These are phyloP conservation scores for Protobothrops mucrosquamatus DNA, from an alignment of 2,113 vertebrate species.

Conservation along the genomic window DNA sequence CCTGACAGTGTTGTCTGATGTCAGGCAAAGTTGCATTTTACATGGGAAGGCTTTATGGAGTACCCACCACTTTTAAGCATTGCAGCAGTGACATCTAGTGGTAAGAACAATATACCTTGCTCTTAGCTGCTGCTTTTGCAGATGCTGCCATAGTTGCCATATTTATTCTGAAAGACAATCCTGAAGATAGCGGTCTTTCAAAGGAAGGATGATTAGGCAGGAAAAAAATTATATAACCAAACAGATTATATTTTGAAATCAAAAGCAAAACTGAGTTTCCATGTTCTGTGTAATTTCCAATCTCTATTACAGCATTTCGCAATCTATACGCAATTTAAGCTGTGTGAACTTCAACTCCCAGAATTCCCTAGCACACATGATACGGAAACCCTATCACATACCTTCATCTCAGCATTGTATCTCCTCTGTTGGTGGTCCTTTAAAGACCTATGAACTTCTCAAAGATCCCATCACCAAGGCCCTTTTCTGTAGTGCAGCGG, in stretches of 20 bases:
- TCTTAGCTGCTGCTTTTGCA: neutral
- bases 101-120: slow-evolving; percentile 24
- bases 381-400: neutral
- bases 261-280: neutral
- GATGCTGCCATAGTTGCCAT: neutral
- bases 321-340: neutral
- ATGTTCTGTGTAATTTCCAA: neutral
- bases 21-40: rapidly evolving
- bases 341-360: neutral
- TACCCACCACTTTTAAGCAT: neutral
- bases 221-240: neutral
- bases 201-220: neutral
- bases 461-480: neutral
- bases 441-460: neutral
- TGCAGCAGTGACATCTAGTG: slow-evolving; percentile 71
- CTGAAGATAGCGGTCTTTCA: neutral
- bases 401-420: neutral
- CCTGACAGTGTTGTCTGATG: neutral
- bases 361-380: neutral
- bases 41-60: rapidly evolving
- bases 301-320: neutral
- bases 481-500: neutral
- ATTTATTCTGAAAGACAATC: neutral
- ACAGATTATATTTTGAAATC: neutral
- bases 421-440: neutral